Percentiles rank a stretch among this genome's conserved stretches.
phyloP scores from a whole-genome alignment of 2,888 invertebrate species.

The Morpho achilles region DNA sequence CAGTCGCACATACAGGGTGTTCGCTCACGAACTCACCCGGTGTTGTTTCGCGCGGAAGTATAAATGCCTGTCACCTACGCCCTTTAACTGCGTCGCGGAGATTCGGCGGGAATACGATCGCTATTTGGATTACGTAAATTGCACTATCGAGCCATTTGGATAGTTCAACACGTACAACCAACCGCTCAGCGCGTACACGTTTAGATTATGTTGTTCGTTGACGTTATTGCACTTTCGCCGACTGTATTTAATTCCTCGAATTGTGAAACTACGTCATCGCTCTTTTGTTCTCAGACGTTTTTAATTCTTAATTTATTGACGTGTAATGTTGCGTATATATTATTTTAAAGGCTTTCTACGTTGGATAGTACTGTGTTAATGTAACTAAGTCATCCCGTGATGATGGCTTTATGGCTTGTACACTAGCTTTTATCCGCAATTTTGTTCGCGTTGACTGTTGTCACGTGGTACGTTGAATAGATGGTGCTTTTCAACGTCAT shows the following conservation, averaged over 20 bases:
- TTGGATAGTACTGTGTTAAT: too few species aligned
- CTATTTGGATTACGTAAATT: conserved; percentile 34
- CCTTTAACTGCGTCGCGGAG: conserved; percentile 60
- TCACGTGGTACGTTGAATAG: too few species aligned
- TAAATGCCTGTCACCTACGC: conserved; percentile 72
- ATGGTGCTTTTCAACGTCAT: too few species aligned
- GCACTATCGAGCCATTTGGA: conserved; percentile 27
- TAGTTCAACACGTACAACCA: conserved; percentile 23
- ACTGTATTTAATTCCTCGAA: not conserved
- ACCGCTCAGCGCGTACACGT: conserved; percentile 9
- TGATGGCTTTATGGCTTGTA: too few species aligned
- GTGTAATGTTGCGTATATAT: too few species aligned
- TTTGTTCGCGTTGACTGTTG: too few species aligned
- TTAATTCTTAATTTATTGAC: too few species aligned
- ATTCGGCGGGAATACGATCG: conserved; percentile 37
- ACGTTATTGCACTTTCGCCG: not conserved
- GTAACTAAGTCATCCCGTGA: too few species aligned
- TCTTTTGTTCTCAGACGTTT: too few species aligned
- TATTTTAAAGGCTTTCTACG: too few species aligned
- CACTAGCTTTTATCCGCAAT: too few species aligned
- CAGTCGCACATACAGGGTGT: conserved; percentile 72
- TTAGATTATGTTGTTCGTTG: conserved; percentile 9
- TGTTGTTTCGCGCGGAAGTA: conserved; percentile 69
- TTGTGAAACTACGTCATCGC: too few species aligned
- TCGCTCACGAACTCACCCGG: conserved; percentile 72